Conservation (phyloP, 2,888 invertebrate genomes). For the Trachelus tabidus region DNA sequence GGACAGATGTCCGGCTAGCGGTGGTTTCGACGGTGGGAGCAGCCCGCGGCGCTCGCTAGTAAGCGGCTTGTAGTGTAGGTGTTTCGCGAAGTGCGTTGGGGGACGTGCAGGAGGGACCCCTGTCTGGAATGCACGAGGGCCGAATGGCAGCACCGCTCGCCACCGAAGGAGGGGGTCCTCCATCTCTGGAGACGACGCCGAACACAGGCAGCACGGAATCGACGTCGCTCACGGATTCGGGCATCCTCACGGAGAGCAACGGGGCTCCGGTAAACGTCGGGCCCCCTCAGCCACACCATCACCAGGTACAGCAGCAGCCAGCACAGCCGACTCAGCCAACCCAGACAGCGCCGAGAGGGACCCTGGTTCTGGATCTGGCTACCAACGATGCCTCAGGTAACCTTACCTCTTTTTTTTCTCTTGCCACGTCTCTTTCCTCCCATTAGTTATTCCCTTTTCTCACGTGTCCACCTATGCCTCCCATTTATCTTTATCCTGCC, state of each 20-base stretch:
- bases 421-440: not conserved
- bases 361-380: not conserved
- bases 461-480: not conserved
- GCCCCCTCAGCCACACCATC: slow-evolving; percentile 31
- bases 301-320: slow-evolving; percentile 34
- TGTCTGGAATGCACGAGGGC: slow-evolving; percentile 54
- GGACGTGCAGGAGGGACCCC: slow-evolving; percentile 9
- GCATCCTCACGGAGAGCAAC: slow-evolving; percentile 30
- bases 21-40: slow-evolving; percentile 33
- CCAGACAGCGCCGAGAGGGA: not conserved
- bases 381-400: slow-evolving; percentile 1
- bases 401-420: not conserved
- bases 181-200: slow-evolving; percentile 7
- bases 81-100: slow-evolving; percentile 11
- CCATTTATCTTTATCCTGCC: not conserved
- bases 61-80: slow-evolving; percentile 19
- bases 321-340: slow-evolving; percentile 3
- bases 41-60: slow-evolving; percentile 18
- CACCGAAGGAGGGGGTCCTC: slow-evolving; percentile 16
- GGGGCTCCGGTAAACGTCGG: slow-evolving; percentile 24
- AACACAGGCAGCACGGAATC: slow-evolving; percentile 8
- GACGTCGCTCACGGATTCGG: slow-evolving; percentile 38
- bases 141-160: slow-evolving; percentile 54
- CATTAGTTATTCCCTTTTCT: not conserved
- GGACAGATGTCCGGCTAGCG: slow-evolving; percentile 41